Percentiles rank a stretch among this genome's conserved stretches.
These are phyloP conservation scores for Syrrhaptes paradoxus DNA, from an alignment of 2,113 vertebrate species.

Conservation along the genomic window DNA sequence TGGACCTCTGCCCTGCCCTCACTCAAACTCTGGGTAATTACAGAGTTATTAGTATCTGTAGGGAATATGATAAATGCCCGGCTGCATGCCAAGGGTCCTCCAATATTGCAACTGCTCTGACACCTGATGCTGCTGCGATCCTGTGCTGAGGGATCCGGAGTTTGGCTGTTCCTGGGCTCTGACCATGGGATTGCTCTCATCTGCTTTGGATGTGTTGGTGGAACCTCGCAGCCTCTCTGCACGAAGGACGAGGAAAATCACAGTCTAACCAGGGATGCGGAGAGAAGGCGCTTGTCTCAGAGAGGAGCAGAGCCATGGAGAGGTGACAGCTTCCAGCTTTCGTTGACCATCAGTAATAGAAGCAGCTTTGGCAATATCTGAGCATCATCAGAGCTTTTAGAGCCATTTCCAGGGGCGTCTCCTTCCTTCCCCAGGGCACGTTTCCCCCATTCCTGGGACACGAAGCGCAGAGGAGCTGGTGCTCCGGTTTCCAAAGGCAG, in stretches of 20 bases:
- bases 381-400: neutral
- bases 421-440: fast-evolving
- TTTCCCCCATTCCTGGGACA: neutral
- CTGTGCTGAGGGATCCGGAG: neutral
- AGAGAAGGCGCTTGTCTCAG: no score
- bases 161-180: neutral
- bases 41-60: neutral
- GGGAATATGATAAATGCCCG: neutral
- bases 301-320: neutral
- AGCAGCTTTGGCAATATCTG: neutral
- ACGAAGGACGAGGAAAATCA: fast-evolving
- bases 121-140: neutral
- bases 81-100: neutral
- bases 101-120: neutral
- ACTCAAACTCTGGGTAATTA: neutral
- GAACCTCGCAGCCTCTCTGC: neutral
- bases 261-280: neutral
- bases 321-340: neutral
- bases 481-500: neutral
- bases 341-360: fast-evolving
- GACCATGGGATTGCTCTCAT: fast-evolving
- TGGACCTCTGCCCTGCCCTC: neutral
- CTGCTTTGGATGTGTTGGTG: fast-evolving
- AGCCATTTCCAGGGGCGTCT: neutral
- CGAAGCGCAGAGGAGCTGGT: neutral